Evolutionary conservation across 2,797 vertebrate genomes (phyloP), one percentile per base, ranked within the genome.

Genomic region (Danio jaintianensis): DNA sequence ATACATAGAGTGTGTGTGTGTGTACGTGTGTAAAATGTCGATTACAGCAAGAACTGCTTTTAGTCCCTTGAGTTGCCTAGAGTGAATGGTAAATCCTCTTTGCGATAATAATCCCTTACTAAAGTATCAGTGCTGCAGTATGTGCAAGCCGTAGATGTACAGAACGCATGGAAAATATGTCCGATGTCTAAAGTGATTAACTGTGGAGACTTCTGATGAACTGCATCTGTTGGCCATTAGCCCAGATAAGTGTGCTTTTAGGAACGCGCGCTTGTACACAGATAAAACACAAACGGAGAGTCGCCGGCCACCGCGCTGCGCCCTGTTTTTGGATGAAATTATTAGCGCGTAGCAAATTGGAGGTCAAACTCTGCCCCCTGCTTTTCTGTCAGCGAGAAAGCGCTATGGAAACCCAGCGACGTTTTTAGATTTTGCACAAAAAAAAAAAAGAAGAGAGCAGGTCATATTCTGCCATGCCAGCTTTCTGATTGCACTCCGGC

Each of bases 51-150:
- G 75, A 88, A 76, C 58, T 72, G 81, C 80, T 83, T 85, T 90
- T 88, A 86, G 68, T 74, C 82, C 88, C 86, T 82, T 77, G 91
- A 87, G 89, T 86, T 90, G 79, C 70, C 73, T 73, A 78, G 86
- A 86, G 89, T 92, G 86, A 87, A 89, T 88, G 89, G 81, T 89
- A 92, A 92, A 95, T 94, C 94, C 92, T 89, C 90, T 95, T 93
- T 92, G 52, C 7, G 55, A 80, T 84, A 74, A 84, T 90, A 93
- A 92, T 91, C 89, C 29, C 86, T 47, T 56, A 53, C 74, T 89
- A 89, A 91, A 92, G 68, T 81, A 89, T 86, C 52, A 86, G 74
- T 72, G 83, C 76, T 61, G 81, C 64, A 73, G 62, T 71, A 77
- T 3, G 29, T 67, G 6, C 58, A 74, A 45, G 13, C 72, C 62